Evolutionary conservation across 2,888 invertebrate species (phyloP).

Genomic region (Phasia obesa): DNA sequence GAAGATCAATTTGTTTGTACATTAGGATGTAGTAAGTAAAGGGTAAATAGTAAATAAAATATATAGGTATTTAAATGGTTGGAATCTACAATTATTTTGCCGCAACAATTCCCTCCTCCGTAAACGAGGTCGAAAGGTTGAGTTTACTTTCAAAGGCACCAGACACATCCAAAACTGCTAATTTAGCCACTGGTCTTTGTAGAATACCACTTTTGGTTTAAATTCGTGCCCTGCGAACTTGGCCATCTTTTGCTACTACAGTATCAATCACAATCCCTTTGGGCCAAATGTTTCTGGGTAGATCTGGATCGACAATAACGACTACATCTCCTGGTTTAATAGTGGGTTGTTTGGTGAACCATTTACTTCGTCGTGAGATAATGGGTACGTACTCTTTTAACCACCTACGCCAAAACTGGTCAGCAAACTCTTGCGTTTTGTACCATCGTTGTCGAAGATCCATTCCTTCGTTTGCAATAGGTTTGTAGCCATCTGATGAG

Average conservation of each 20-base stretch:
- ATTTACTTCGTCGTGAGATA: conserved; percentile 53
- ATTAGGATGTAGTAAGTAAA: too few relatives aligned
- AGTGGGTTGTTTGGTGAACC: conserved; percentile 46
- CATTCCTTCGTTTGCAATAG: neutral
- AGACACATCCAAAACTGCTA: conserved; percentile 40
- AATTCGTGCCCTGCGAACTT: conserved; percentile 52
- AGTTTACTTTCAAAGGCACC: conserved; percentile 40
- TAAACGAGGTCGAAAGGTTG: conserved; percentile 30
- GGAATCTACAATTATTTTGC: conserved; percentile 2
- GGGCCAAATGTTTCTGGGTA: conserved; percentile 58
- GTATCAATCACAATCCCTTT: conserved; percentile 52
- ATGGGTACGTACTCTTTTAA: conserved; percentile 50
- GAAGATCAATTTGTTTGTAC: too few relatives aligned
- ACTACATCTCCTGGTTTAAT: conserved; percentile 54
- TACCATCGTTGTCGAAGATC: conserved; percentile 64
- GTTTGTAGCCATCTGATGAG: conserved; percentile 63
- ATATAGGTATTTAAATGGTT: too few relatives aligned
- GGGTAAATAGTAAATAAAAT: too few relatives aligned
- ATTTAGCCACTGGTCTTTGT: conserved; percentile 18
- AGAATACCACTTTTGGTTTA: conserved; percentile 14
- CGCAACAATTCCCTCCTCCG: conserved; percentile 53
- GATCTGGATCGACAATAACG: conserved; percentile 55
- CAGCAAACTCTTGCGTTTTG: conserved; percentile 29
- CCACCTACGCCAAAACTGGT: conserved; percentile 37
- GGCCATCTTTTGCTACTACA: conserved; percentile 52